Evolutionary conservation across 1,140 invertebrate genomes (phyloP).

Genomic region (Aphaenogaster floridana): DNA sequence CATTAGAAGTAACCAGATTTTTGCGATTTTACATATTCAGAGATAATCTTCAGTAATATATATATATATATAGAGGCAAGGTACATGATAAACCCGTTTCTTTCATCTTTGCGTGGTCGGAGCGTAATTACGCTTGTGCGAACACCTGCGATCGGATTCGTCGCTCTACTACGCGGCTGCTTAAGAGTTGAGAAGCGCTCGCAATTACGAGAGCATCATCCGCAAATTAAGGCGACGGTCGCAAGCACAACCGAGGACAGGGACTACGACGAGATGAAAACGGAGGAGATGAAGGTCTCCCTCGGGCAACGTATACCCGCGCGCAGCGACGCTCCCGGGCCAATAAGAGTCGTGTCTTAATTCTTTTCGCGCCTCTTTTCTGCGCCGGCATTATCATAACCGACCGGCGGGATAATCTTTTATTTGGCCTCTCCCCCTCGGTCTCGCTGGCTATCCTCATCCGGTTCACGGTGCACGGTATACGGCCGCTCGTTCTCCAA

Average conservation of each 20-base stretch:
- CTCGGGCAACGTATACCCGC: constrained; percentile 33
- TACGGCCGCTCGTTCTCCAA: constrained; percentile 13
- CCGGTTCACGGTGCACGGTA: not conserved
- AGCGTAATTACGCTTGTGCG: not conserved
- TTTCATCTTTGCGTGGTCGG: not conserved
- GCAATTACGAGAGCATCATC: constrained; percentile 33
- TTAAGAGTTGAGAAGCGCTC: constrained; percentile 15
- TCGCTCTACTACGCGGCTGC: not conserved
- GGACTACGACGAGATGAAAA: constrained; percentile 10
- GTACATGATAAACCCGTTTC: not conserved
- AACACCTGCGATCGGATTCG: not conserved
- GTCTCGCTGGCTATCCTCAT: constrained; percentile 6
- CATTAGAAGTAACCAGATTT: not conserved
- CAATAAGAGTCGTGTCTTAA: constrained; percentile 75
- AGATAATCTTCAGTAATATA: not conserved
- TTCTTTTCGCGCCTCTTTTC: constrained; percentile 71
- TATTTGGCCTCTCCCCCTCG: constrained; percentile 70
- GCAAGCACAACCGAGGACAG: not conserved
- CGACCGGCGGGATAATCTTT: constrained; percentile 79
- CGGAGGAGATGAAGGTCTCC: constrained; percentile 42
- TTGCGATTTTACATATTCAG: not conserved
- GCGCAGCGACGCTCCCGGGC: constrained; percentile 23
- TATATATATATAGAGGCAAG: not conserved
- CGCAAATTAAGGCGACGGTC: constrained; percentile 36
- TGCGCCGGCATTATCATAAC: constrained; percentile 81